A percentile compares a stretch with the other conserved stretches of the same genome.
Conservation (phyloP, 2,113 vertebrate genomes). For the Tiliqua scincoides region DNA sequence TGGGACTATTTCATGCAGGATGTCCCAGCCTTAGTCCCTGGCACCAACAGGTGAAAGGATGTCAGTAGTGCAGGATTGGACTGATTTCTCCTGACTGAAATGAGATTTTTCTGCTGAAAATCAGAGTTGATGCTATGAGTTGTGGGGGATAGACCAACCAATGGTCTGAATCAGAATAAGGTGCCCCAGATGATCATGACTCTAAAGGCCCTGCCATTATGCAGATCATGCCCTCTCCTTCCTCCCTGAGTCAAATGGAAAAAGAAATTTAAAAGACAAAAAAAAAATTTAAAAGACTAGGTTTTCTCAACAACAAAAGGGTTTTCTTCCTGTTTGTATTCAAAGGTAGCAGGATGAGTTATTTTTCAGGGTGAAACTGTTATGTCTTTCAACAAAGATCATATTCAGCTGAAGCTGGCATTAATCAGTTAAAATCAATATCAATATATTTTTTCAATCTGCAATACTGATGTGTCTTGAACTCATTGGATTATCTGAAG, state of each 20-base stretch:
- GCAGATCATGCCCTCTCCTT: neutral
- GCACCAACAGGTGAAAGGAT: no score
- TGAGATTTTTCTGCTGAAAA: neutral
- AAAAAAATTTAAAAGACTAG: no score
- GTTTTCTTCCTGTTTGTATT: neutral
- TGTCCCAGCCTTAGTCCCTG: no score
- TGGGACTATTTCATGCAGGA: no score
- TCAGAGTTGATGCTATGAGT: neutral
- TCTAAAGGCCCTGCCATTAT: neutral
- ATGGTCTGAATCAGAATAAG: neutral
- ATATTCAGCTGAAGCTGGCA: neutral
- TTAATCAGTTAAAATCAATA: neutral
- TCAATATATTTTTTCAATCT: no score
- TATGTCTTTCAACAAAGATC: neutral
- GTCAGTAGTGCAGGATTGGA: neutral
- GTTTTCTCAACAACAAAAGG: no score
- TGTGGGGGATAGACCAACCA: no score
- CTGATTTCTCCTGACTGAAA: neutral
- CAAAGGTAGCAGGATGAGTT: neutral
- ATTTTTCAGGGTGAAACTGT: neutral
- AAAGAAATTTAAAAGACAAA: no score
- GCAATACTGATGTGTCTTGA: neutral
- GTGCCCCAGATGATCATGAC: neutral
- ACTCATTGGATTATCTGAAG: neutral
- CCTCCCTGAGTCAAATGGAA: neutral